These are phyloP conservation scores for Tenrec ecaudatus DNA, from an alignment of 2,113 vertebrate species.

Conservation along the genomic window DNA sequence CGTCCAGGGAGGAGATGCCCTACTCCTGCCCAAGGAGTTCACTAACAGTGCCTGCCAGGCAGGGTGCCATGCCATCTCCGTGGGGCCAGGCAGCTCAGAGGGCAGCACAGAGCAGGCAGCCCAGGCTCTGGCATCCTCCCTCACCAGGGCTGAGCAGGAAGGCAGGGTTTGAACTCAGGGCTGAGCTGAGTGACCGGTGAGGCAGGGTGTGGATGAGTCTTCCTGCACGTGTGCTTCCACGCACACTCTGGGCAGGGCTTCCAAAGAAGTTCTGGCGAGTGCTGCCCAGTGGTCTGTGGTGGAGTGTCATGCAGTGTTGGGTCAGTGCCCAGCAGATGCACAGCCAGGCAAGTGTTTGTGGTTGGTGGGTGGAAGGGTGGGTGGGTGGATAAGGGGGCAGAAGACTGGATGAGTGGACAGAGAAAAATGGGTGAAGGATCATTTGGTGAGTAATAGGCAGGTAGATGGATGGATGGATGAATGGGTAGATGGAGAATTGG, in stretches of 20 bases:
- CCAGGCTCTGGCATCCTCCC: not conserved
- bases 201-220: too few relatives aligned
- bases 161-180: not conserved
- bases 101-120: not conserved
- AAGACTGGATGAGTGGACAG: not conserved
- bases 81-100: not conserved
- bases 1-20: not conserved
- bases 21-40: not conserved
- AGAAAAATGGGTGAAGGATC: not conserved
- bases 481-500: too few relatives aligned
- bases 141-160: too few relatives aligned
- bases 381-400: not conserved
- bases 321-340: not conserved
- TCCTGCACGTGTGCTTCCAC: too few relatives aligned
- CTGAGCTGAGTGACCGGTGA: not conserved
- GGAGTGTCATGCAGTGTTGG: not conserved
- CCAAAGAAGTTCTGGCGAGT: not conserved
- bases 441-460: not conserved
- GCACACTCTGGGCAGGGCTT: accelerated
- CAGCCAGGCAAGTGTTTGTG: not conserved
- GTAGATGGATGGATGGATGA: not conserved
- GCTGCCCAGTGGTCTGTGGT: not conserved
- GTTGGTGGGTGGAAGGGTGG: not conserved
- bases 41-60: not conserved
- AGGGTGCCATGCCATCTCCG: too few relatives aligned